Base-by-base conservation (phyloP, 2,113 vertebrate genomes). In the Steatornis caripensis region DNA sequence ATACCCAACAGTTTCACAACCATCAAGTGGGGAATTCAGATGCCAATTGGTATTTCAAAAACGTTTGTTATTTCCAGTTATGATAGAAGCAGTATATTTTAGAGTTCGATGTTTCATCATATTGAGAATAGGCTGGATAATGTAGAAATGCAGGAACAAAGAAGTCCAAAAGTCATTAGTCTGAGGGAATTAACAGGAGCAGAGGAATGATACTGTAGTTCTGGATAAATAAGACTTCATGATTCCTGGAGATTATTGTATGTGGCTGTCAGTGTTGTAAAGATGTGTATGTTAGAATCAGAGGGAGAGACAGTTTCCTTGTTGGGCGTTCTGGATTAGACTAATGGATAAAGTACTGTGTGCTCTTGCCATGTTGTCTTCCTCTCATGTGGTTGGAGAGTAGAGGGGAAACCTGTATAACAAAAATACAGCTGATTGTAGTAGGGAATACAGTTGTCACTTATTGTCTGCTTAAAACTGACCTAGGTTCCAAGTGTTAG, bases 271-370 rank as follows among this genome's bases (percentile, higher is more conserved):
- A 39, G 0, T 66, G 21, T 83, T 60, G 27, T 0, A 1, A 41
- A 64, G 43, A 45, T 16, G 6, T 30, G 26, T 32, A 3, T 49
- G 21, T 29, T 58, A 46, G 18, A 91, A 26, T 11, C 19, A n/a
- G 51, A 72, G 41, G 51, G 51, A 76, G 41, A 55, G 18, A 17
- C 0, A 0, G 4, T 58, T 49, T 60, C 30, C 8, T 60, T 71
- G 11, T 23, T 15, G 11, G 27, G 8, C 90, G 18, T n/a, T 83
- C 3, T 9, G 39, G 23, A 12, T 82, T 51, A 14, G 21, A n/a
- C 16, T 76, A 15, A 34, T 0, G 6, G 45, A 21, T 29, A 5
- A 13, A 21, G 23, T 9, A 5, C 15, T 53, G 11, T 22, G 15
- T 84, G 39, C 15, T 49, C 30, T 45, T 29, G 29, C 27, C 5